Evolutionary conservation across 2,797 vertebrate species (phyloP).

Genomic region (Apogon hyalosoma): DNA sequence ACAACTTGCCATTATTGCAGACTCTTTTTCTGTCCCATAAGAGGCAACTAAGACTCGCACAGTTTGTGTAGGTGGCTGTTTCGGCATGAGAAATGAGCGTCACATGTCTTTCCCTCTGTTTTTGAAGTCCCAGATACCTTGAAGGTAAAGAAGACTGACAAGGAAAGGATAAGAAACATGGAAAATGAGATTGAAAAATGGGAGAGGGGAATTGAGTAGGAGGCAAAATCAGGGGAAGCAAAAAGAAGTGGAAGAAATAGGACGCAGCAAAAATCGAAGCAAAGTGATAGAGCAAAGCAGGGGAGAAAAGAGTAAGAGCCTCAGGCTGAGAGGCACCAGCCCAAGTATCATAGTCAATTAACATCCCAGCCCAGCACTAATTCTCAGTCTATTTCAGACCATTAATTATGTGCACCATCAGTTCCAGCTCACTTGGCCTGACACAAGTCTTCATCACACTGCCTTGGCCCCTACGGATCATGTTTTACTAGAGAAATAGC

Average conservation of each 20-base stretch:
- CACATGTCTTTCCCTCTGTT: constrained; percentile 51
- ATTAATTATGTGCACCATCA: constrained; percentile 86
- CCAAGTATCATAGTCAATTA: constrained; percentile 86
- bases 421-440: constrained; percentile 83
- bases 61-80: constrained; percentile 58
- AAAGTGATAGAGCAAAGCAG: constrained; percentile 68
- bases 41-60: constrained; percentile 34
- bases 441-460: constrained; percentile 78
- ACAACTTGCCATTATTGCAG: constrained; percentile 37
- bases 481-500: constrained; percentile 70
- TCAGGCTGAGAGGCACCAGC: constrained; percentile 78
- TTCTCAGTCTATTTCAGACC: constrained; percentile 84
- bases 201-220: constrained; percentile 63
- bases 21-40: constrained; percentile 22
- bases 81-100: constrained; percentile 31
- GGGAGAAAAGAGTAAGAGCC: constrained; percentile 68
- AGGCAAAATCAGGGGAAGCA: constrained; percentile 61
- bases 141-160: constrained; percentile 63
- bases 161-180: constrained; percentile 60
- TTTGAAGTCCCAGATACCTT: constrained; percentile 66
- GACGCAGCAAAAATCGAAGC: constrained; percentile 66
- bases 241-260: constrained; percentile 70
- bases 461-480: constrained; percentile 62
- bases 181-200: constrained; percentile 65
- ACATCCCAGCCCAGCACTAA: constrained; percentile 81